Percentiles rank a stretch among this genome's conserved stretches.
phyloP scores from a whole-genome alignment of 2,113 vertebrate species.

The Machaerirhynchus nigripectus region DNA sequence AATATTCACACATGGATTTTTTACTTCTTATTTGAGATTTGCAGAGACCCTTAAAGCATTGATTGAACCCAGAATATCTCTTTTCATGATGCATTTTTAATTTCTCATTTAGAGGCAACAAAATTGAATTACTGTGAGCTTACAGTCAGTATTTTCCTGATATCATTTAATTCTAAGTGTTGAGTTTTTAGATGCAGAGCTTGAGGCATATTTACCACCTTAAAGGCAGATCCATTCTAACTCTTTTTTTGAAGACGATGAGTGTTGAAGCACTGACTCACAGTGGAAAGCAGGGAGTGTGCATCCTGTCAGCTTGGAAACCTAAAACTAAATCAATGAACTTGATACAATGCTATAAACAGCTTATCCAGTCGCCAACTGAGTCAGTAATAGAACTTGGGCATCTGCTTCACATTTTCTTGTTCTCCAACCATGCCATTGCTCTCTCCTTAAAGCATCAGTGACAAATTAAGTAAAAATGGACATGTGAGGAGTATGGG shows the following conservation, averaged over 20 bases:
- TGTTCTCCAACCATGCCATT: neutral
- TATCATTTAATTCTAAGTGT: neutral
- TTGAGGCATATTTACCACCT: neutral
- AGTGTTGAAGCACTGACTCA: constrained; percentile 4
- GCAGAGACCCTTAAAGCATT: neutral
- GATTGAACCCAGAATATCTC: neutral
- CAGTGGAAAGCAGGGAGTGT: neutral
- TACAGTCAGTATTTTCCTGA: neutral
- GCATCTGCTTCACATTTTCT: constrained; percentile 33
- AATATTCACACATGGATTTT: neutral
- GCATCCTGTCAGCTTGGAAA: constrained; percentile 4
- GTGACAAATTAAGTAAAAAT: constrained; percentile 18
- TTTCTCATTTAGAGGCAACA: neutral
- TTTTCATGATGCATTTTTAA: neutral
- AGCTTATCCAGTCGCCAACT: neutral
- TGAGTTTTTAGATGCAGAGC: neutral
- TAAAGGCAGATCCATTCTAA: neutral
- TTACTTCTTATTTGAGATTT: neutral
- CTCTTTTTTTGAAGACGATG: neutral
- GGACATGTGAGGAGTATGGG: neutral
- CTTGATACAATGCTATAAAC: neutral
- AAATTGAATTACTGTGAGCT: neutral
- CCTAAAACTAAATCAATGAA: constrained; percentile 11
- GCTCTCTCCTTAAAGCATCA: constrained; percentile 6
- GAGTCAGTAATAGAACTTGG: neutral